Conservation (phyloP, 2,113 vertebrate genomes). For the Salvelinus sp. region DNA sequence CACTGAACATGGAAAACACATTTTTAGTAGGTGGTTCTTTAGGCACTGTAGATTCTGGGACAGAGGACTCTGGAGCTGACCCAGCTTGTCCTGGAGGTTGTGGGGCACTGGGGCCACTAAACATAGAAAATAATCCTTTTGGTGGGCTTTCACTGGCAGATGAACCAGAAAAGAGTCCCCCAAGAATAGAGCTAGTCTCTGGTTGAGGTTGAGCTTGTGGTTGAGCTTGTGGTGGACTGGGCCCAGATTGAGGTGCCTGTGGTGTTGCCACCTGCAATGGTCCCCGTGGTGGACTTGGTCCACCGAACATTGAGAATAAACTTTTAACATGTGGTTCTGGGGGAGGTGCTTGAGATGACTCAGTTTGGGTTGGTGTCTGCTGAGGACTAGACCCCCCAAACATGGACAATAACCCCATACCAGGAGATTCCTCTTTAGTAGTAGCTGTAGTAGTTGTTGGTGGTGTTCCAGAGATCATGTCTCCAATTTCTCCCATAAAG, state of each 20-base stretch:
- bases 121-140: constrained; percentile 68
- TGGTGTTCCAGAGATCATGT: constrained; percentile 63
- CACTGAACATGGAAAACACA: constrained; percentile 34
- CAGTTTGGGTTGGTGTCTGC: constrained; percentile 48
- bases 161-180: constrained; percentile 53
- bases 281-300: constrained; percentile 45
- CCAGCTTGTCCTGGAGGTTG: constrained; percentile 43
- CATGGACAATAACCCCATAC: constrained; percentile 67
- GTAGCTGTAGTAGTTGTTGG: constrained; percentile 17
- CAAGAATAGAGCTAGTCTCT: constrained; percentile 53
- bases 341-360: constrained; percentile 44
- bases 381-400: constrained; percentile 59
- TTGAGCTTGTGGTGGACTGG: constrained; percentile 47
- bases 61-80: constrained; percentile 39
- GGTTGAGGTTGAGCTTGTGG: constrained; percentile 42
- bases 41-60: constrained; percentile 29
- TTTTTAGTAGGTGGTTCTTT: constrained; percentile 45
- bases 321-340: constrained; percentile 61
- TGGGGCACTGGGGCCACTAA: constrained; percentile 49
- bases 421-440: constrained; percentile 62
- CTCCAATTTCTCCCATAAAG: constrained; percentile 73
- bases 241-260: constrained; percentile 38
- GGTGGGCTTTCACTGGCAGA: constrained; percentile 58
- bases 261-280: neutral
- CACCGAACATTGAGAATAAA: constrained; percentile 64